Percentiles rank a stretch among this genome's conserved stretches.
These are phyloP conservation scores for Ecdyonurus torrentis DNA, from an alignment of 2,888 invertebrate species.

Conservation along the genomic window DNA sequence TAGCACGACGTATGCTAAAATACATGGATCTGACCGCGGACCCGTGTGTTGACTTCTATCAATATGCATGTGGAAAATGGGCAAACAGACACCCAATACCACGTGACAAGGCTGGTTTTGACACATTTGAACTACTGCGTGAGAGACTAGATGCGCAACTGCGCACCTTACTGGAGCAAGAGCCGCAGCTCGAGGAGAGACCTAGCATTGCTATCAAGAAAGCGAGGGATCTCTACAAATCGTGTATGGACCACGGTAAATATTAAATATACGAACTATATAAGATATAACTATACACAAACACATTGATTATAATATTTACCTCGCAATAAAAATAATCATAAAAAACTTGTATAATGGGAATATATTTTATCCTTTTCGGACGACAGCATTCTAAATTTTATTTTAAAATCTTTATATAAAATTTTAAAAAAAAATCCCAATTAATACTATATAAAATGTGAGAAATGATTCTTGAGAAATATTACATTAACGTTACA, in stretches of 20 bases:
- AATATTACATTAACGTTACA: too few species aligned
- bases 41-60: conserved; percentile 71
- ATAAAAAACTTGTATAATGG: too few species aligned
- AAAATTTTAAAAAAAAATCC: too few species aligned
- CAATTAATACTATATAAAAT: too few species aligned
- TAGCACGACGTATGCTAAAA: conserved; percentile 41
- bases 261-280: too few species aligned
- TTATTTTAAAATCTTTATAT: too few species aligned
- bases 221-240: conserved; percentile 66
- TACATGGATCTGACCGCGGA: conserved; percentile 56
- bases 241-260: conserved; percentile 67
- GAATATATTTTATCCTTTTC: too few species aligned
- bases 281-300: too few species aligned
- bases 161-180: conserved; percentile 41
- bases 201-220: conserved; percentile 49
- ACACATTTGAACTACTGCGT: conserved; percentile 76
- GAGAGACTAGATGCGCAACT: conserved; percentile 59
- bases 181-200: conserved; percentile 22
- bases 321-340: too few species aligned
- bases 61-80: conserved; percentile 80
- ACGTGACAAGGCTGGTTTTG: conserved; percentile 72
- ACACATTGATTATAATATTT: too few species aligned
- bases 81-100: conserved; percentile 69
- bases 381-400: too few species aligned
- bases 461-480: too few species aligned